These are phyloP conservation scores for Chamaetylas fuelleborni DNA, from an alignment of 2,113 vertebrate genomes.

Conservation along the genomic window DNA sequence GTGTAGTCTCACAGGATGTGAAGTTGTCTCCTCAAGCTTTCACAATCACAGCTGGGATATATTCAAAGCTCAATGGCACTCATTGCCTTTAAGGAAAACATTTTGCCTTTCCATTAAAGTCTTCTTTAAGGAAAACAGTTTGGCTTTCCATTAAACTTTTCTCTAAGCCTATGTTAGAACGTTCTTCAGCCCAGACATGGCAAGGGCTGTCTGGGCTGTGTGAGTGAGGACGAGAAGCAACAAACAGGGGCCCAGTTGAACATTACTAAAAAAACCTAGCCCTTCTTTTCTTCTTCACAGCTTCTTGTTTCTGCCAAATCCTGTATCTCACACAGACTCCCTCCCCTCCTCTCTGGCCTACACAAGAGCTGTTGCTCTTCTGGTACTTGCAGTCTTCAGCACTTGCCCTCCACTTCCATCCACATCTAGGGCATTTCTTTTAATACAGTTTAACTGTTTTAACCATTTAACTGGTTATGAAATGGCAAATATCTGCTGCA, in stretches of 20 bases:
- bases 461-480: background rate
- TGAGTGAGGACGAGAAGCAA: background rate
- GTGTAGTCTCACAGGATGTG: background rate
- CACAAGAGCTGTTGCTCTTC: background rate
- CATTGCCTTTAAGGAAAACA: background rate
- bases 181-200: background rate
- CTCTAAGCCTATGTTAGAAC: background rate
- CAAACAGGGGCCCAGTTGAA: background rate
- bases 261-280: background rate
- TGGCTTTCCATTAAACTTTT: background rate
- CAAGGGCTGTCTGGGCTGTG: background rate
- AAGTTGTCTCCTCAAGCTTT: background rate
- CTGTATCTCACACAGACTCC: background rate
- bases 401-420: background rate
- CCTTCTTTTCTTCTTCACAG: background rate
- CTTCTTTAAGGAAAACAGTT: background rate
- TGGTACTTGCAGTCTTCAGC: background rate
- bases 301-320: background rate
- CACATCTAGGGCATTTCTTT: background rate
- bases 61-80: background rate
- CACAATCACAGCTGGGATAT: background rate
- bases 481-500: background rate
- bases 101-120: background rate
- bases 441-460: background rate
- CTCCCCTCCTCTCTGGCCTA: background rate